phyloP scores from a whole-genome alignment of 2,113 vertebrate species.

The Anas platyrhynchos region DNA sequence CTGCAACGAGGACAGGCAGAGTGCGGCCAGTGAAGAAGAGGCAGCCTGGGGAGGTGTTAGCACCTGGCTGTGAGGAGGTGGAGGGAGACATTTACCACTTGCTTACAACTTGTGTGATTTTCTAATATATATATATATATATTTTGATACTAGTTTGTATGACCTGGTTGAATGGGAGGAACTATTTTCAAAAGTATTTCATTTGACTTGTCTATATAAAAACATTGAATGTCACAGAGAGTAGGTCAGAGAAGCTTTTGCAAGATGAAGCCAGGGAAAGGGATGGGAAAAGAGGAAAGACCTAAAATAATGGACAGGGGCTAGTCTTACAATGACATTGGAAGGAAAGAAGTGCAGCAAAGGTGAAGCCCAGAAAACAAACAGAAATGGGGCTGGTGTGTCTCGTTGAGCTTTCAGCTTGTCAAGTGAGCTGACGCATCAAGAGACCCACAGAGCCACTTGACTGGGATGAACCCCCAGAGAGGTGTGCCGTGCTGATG shows the following conservation, averaged over 20 bases:
- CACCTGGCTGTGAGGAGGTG: background rate
- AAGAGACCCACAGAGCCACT: too few species aligned
- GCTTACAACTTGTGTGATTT: background rate
- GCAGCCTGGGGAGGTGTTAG: too few species aligned
- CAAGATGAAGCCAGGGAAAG: background rate
- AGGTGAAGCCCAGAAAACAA: too few species aligned
- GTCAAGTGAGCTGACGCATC: too few species aligned
- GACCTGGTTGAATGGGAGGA: background rate
- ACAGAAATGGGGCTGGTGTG: too few species aligned
- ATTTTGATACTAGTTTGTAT: background rate
- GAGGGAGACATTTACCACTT: background rate
- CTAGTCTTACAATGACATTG: too few species aligned
- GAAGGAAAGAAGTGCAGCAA: too few species aligned
- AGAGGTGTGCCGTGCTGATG: too few species aligned
- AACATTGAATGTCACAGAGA: background rate
- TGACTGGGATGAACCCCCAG: too few species aligned
- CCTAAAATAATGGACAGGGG: background rate
- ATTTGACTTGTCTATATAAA: background rate
- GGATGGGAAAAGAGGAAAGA: background rate
- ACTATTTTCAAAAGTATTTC: background rate
- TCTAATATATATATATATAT: background rate
- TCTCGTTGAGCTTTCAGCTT: too few species aligned
- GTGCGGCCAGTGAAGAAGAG: background rate
- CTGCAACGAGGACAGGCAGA: background rate
- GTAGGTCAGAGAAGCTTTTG: background rate